These are phyloP conservation scores for Synergus umbraculus DNA, from an alignment of 2,888 invertebrate species.

Conservation along the genomic window DNA sequence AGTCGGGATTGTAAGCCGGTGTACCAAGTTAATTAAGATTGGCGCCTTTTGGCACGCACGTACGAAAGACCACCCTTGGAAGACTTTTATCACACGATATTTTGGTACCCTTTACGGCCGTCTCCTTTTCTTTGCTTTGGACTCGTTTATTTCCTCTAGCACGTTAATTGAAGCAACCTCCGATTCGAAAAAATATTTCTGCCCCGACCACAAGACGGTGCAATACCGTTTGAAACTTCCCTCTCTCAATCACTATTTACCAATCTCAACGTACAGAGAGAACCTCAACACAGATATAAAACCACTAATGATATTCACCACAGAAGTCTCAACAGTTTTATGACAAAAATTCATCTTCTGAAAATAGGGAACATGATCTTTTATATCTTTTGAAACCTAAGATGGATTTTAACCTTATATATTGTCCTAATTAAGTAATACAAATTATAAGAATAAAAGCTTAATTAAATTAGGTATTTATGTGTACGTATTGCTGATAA, in stretches of 20 bases:
- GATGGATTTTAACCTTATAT: too few species aligned
- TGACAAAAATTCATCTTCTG: not conserved
- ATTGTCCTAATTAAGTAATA: not conserved
- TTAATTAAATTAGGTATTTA: not conserved
- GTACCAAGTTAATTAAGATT: slow-evolving; percentile 69
- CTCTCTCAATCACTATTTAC: slow-evolving; percentile 18
- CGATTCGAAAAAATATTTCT: slow-evolving; percentile 1
- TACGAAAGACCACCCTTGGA: slow-evolving; percentile 6
- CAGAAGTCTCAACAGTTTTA: not conserved
- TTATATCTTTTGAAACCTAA: not conserved
- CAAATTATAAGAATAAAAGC: too few species aligned
- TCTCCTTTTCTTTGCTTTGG: not conserved
- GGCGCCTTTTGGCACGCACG: slow-evolving; percentile 43
- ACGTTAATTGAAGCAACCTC: slow-evolving; percentile 23
- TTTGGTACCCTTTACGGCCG: slow-evolving; percentile 32
- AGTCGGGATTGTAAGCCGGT: slow-evolving; percentile 52
- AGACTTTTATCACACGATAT: slow-evolving; percentile 40
- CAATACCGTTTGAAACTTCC: slow-evolving; percentile 9
- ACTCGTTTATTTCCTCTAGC: slow-evolving; percentile 13
- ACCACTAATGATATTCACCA: slow-evolving; percentile 8
- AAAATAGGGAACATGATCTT: not conserved
- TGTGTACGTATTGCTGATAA: not conserved
- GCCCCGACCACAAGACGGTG: not conserved
- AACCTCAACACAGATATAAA: not conserved
- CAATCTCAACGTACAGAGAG: not conserved